Base-by-base conservation (phyloP, 2,113 vertebrate genomes). In the Prunella himalayana region DNA sequence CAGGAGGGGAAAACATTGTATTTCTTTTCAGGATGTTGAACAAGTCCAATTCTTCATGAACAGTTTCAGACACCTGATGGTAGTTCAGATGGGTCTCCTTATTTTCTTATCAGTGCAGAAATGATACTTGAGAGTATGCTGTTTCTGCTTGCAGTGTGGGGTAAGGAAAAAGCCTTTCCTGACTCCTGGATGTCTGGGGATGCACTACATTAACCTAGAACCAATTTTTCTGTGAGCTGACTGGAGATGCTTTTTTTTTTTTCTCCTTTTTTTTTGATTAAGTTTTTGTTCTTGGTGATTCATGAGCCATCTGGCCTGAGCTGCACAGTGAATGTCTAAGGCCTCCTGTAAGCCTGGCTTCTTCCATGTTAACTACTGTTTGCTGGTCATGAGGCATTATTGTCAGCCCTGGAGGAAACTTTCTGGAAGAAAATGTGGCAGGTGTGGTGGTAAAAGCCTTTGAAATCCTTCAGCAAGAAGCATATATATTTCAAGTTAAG, bases 61-160 rank as follows among this genome's bases (percentile, higher is more conserved):
- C 16, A 4, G 4, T 88, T 96, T 93, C 76, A 83, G 93, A 77
- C 22, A 87, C 81, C 51, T 44, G 53, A 42, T 92, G 90, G 50
- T 91, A 83, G 14, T 96, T 97, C 93, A 91, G 76, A 82, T 60
- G n/a, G 23, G 39, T 88, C 69, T 77, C 75, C 86, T 77, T 90
- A 73, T 90, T 88, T 90, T 94, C n/a, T 83, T 90, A 82, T 12
- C 92, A 79, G 12, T 94, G 77, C 91, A 92, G 68, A 96, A 94
- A 72, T 14, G 20, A 31, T 88, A 54, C 31, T 45, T 72, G 77
- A 83, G 82, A 60, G 51, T 87, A 14, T 11, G 25, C 51, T 80
- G 24, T 78, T 88, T 59, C 75, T 92, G n/a, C 51, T 73, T 79
- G 83, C 79, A 90, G 49, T 69, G 6, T 4, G 18, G 23, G 21